Evolutionary conservation across 2,797 vertebrate species (phyloP).

Genomic region (Buceros bicornis): DNA sequence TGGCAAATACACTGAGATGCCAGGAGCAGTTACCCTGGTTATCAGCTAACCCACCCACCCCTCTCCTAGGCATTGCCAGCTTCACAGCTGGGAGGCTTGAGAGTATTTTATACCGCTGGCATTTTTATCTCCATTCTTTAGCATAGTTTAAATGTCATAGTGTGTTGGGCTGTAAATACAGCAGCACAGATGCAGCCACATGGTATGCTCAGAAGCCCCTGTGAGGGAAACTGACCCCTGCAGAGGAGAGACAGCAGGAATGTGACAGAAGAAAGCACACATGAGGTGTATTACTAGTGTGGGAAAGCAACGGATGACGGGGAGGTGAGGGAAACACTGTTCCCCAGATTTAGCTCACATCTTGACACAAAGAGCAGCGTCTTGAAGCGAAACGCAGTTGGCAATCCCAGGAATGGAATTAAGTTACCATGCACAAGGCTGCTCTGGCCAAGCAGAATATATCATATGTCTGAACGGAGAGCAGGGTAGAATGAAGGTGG

Average conservation of each 20-base stretch:
- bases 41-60: neutral
- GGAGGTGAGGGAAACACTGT: no score
- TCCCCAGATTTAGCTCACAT: no score
- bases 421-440: no score
- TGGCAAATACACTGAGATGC: neutral
- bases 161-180: neutral
- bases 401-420: no score
- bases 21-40: neutral
- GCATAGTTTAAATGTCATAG: neutral
- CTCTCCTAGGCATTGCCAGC: neutral
- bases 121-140: neutral
- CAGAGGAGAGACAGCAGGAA: neutral
- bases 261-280: neutral
- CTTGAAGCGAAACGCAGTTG: no score
- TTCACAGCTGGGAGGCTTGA: neutral
- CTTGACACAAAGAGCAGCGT: no score
- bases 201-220: neutral
- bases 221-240: neutral
- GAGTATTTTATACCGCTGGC: neutral
- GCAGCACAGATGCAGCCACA: rapidly evolving
- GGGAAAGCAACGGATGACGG: no score
- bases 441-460: no score
- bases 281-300: neutral
- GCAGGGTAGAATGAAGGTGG: no score
- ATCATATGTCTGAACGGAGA: no score